Evolutionary conservation across 1,140 invertebrate genomes (phyloP).

Genomic region (Megalopta genalis): DNA sequence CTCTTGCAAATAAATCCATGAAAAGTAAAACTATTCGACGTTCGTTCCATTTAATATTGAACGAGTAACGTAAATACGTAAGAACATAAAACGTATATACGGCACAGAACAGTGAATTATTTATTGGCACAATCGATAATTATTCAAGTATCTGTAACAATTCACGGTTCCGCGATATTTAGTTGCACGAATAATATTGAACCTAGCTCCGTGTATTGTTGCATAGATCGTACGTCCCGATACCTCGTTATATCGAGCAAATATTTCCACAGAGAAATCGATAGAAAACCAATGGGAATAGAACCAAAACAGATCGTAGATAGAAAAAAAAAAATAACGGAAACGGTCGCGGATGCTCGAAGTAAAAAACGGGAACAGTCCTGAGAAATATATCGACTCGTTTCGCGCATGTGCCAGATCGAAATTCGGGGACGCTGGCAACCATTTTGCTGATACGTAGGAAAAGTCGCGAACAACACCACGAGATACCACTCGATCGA

Average conservation of each 20-base stretch:
- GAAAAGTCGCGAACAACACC: constrained; percentile 20
- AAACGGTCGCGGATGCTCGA: background rate
- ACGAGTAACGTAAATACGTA: no score
- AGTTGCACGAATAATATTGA: no score
- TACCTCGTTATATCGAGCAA: background rate
- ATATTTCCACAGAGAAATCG: constrained; percentile 23
- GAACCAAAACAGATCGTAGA: background rate
- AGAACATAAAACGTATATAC: no score
- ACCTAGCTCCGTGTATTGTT: constrained; percentile 19
- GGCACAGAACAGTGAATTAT: no score
- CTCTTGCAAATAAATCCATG: no score
- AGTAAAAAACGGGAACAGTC: background rate
- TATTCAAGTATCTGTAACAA: no score
- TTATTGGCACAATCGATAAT: no score
- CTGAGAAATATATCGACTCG: constrained; percentile 41
- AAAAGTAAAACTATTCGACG: no score
- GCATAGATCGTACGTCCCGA: background rate
- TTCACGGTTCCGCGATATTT: no score
- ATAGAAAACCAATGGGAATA: background rate
- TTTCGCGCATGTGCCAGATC: constrained; percentile 37
- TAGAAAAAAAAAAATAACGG: background rate
- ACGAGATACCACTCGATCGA: constrained; percentile 7
- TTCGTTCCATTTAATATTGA: no score
- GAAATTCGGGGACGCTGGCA: constrained; percentile 15
- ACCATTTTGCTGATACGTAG: constrained; percentile 21